Evolutionary conservation across 1,140 invertebrate species (phyloP), one percentile per base, ranked within the genome.

Genomic region (Phymorhynchus buccinoides): DNA sequence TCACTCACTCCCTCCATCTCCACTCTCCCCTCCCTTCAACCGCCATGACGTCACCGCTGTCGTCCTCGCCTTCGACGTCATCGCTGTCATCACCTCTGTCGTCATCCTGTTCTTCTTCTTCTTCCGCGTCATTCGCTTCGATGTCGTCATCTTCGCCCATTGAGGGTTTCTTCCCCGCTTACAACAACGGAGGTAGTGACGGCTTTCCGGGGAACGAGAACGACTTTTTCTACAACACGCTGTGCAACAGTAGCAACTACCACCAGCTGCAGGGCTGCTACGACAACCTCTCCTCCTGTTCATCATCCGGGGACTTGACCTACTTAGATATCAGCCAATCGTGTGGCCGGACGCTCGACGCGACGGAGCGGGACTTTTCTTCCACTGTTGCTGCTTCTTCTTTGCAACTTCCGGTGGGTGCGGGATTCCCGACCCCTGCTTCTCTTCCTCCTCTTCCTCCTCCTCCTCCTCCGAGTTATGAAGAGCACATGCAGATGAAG

Each of bases 401-500:
- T 18, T 48, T n/a, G n/a, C n/a, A n/a, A n/a, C n/a, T n/a, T n/a
- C n/a, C n/a, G n/a, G n/a, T n/a, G n/a, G n/a, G n/a, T n/a, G n/a
- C n/a, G n/a, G n/a, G n/a, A n/a, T n/a, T n/a, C n/a, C n/a, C n/a
- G n/a, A n/a, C 44, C 18, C 18, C 44, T 18, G 6, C 44, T 18
- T 48, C 44, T 18, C 18, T 6, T 6, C 62, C 62, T 6, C 62
- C n/a, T 66, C 62, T 27, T 30, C 62, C n/a, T 66, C 62, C 62
- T 12, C 62, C n/a, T 12, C 68, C 68, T 42, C 75, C 75, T 27
- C 77, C 77, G 22, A 79, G 42, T 30, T 79, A 79, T 30, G 77
- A 79, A 35, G 77, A 79, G 32, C 77, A 79, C 32, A 79, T 79
- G 77, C 77, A 79, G 32, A 79, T 79, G 77, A 79, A 56, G 77